Evolutionary conservation across 2,888 invertebrate species (phyloP), one percentile per base, ranked within the genome.

Genomic region (Orthosia incerta): DNA sequence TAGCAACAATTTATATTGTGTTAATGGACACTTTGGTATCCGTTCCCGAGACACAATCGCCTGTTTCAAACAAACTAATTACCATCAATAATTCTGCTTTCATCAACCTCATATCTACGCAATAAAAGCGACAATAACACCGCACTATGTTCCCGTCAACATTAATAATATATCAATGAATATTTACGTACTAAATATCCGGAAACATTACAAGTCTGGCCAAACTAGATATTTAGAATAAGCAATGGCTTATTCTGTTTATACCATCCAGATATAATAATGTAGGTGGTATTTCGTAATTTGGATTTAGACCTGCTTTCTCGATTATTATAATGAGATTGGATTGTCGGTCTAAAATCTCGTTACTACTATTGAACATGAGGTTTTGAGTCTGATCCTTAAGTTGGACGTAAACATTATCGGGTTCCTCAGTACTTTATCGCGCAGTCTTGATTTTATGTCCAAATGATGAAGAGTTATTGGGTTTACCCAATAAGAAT

Each of bases 131-230:
- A 70, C 39, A 79, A 61, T 64, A 83, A 67, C 51, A 65, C 60
- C 31, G 62, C 63, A 63, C 57, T 71, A 69, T 80, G 67, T 81
- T n/a, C 23, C 68, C 51, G 84, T 74, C 74, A 74, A 62, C 80
- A 64, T 79, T 77, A 73, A 83, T 77, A 67, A 71, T 60, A 70
- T 72, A 74, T 71, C 60, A 76, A 74, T 72, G 85, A 84, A 82
- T 84, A 84, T 64, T 83, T 62, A 57, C 55, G 48, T 56, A 60
- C 39, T 60, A 70, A 67, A 67, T 80, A 76, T 82, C 80, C 65
- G 57, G 64, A 73, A 83, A 74, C 12, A 64, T 23, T 56, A 59
- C 68, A 61, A 53, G 59, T 73, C 23, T 16, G n/a, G 64, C 63
- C 68, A 74, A 81, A 74, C 85, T 53, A 53, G 71, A 72, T 71